Evolutionary conservation across 1,140 invertebrate genomes (phyloP).

Genomic region (Cotesia chilonis): DNA sequence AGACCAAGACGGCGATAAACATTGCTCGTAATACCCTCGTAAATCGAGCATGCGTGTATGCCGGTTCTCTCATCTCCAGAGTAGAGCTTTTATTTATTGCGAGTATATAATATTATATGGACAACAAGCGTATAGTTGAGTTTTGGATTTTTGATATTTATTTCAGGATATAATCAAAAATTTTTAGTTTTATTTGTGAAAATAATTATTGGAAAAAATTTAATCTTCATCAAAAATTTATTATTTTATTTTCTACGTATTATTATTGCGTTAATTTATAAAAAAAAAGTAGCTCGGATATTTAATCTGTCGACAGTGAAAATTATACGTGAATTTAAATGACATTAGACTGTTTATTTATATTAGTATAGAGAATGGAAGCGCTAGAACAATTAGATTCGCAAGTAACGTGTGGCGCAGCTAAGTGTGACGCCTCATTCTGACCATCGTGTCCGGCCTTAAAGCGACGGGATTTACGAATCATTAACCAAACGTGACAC

Average conservation of each 20-base stretch:
- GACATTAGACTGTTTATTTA: too few relatives aligned
- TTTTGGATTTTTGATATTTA: neutral
- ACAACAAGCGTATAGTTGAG: neutral
- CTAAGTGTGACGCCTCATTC: slow-evolving; percentile 15
- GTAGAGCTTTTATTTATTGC: too few relatives aligned
- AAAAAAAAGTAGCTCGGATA: too few relatives aligned
- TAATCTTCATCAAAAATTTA: too few relatives aligned
- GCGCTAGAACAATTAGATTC: slow-evolving; percentile 23
- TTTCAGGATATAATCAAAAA: neutral
- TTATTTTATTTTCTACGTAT: neutral
- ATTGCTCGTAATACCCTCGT: slow-evolving; percentile 1
- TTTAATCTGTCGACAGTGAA: too few relatives aligned
- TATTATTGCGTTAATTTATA: too few relatives aligned
- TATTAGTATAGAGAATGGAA: too few relatives aligned
- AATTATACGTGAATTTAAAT: too few relatives aligned
- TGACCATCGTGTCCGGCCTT: neutral
- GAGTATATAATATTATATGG: too few relatives aligned
- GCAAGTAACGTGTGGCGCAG: slow-evolving; percentile 18
- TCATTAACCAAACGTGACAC: slow-evolving; percentile 36
- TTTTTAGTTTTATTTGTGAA: neutral
- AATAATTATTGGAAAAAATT: neutral
- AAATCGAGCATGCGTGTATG: slow-evolving; percentile 1
- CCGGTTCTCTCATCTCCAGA: neutral
- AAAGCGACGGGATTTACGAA: slow-evolving; percentile 31
- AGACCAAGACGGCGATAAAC: neutral